A percentile compares a stretch with the other conserved stretches of the same genome.
phyloP scores from a whole-genome alignment of 2,888 invertebrate genomes.

The Zele albiditarsus region DNA sequence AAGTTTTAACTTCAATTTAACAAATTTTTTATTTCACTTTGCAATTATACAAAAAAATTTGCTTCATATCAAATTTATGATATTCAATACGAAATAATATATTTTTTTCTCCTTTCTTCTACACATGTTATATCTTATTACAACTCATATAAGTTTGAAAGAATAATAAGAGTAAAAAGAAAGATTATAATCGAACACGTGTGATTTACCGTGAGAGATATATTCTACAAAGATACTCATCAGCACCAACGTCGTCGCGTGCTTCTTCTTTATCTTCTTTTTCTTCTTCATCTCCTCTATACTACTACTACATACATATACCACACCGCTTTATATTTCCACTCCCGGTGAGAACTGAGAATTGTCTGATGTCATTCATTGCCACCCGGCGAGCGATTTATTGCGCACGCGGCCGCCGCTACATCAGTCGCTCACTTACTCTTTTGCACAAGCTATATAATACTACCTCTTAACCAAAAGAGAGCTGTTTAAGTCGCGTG shows the following conservation, averaged over 20 bases:
- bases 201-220: conserved; percentile 22
- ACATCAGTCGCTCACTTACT: conserved; percentile 25
- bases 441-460: conserved; percentile 19
- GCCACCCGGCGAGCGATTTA: conserved; percentile 47
- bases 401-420: conserved; percentile 37
- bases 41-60: too few species aligned
- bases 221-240: conserved; percentile 3
- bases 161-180: neutral
- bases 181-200: conserved; percentile 15
- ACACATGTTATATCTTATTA: too few species aligned
- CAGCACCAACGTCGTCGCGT: conserved; percentile 6
- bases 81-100: too few species aligned
- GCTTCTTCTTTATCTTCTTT: neutral
- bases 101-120: too few species aligned
- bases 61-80: too few species aligned
- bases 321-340: neutral
- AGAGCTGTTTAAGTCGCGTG: conserved; percentile 28
- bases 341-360: conserved; percentile 22
- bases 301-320: neutral
- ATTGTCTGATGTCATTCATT: conserved; percentile 41
- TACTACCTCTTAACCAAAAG: conserved; percentile 19
- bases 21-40: too few species aligned
- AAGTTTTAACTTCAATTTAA: too few species aligned
- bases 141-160: too few species aligned
- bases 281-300: neutral